Evolutionary conservation across 2,113 vertebrate species (phyloP).

Genomic region (Raphicerus campestris): DNA sequence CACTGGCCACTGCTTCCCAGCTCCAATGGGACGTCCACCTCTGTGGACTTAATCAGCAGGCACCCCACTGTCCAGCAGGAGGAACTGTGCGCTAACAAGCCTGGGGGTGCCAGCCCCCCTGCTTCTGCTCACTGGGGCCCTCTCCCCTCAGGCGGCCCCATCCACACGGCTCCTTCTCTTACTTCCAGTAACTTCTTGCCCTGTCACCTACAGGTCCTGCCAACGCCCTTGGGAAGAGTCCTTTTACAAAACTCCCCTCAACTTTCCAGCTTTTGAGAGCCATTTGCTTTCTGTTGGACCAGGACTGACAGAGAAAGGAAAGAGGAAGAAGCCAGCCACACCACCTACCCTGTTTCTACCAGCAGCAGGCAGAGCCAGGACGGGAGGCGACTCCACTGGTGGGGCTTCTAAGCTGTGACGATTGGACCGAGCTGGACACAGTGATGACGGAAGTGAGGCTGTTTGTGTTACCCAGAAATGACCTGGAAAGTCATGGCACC

Average conservation of each 20-base stretch:
- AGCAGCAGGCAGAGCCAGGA: background rate
- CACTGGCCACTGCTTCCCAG: too few species aligned
- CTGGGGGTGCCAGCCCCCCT: background rate
- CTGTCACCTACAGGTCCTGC: background rate
- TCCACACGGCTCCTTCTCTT: background rate
- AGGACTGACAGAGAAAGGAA: background rate
- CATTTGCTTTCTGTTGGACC: background rate
- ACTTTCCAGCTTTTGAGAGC: background rate
- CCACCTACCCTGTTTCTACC: background rate
- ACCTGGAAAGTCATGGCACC: background rate
- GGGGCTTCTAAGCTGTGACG: background rate
- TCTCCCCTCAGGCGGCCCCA: background rate
- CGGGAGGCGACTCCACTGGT: accelerated
- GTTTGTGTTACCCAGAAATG: background rate
- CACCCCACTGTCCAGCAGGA: background rate
- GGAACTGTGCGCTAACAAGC: background rate
- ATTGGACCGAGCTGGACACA: background rate
- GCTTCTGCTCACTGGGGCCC: background rate
- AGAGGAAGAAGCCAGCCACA: background rate
- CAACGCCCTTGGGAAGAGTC: background rate
- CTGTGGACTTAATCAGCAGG: background rate
- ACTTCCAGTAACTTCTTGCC: background rate
- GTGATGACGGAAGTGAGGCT: background rate
- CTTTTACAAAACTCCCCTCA: background rate
- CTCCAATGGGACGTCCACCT: accelerated